Evolutionary conservation across 2,113 vertebrate species (phyloP), one percentile per base, ranked within the genome.

Genomic region (Muscicapa adusta): DNA sequence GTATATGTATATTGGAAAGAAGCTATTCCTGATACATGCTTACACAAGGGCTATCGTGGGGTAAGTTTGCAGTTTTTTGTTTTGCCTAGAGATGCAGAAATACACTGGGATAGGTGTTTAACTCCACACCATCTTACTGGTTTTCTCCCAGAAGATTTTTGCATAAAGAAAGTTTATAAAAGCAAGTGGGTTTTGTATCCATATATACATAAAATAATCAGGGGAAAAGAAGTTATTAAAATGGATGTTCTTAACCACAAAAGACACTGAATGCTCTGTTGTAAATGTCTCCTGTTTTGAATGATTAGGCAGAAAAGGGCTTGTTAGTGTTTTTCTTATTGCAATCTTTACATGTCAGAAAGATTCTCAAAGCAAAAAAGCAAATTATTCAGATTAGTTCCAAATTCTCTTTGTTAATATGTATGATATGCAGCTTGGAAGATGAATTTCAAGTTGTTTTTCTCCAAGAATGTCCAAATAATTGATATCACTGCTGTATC

Each of bases 331-430:
- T 45, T 79, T 38, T 88, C 57, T 61, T 90, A 33, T 42, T 67
- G 36, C 29, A 93, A 51, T 62, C 60, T 62, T 89, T 70, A 61
- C 9, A 58, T 28, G 56, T 57, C 68, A 73, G 94, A 94, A 88
- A 78, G 19, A 66, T 95, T 79, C 77, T 94, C 95, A 94, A 88
- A 84, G 80, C 66, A 78, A 92, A 92, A 93, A 73, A 63, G 62
- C 66, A 93, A 89, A 95, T 89, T 94, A 96, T 90, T 94, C 74
- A 88, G 90, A 91, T 97, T 51, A 82, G 65, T 79, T 96, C 62
- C 81, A 94, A 91, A 93, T 96, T 82, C 18, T 85, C 87, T 92
- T 86, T 96, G 91, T 96, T 97, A 93, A 91, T 91, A 95, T 94
- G 83, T 77, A 94, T 88, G 70, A 95, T 86, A 82, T 91, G 91